Conservation (phyloP, 2,888 invertebrate species). For the Iselma pallidipennis region DNA sequence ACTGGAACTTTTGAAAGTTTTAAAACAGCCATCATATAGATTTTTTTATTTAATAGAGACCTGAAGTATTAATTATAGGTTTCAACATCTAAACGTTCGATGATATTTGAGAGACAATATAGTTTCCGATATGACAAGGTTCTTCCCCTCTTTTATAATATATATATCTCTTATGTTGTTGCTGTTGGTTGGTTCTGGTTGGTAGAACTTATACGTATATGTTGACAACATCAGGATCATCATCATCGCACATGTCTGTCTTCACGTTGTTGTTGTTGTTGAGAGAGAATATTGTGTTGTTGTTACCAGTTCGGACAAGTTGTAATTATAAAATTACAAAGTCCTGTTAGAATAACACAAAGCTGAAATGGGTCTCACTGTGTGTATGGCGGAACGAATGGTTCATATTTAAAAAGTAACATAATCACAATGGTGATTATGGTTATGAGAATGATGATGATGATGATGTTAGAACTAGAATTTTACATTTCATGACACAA, state of each 20-base stretch:
- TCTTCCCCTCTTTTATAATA: background rate
- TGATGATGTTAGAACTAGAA: background rate
- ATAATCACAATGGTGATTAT: background rate
- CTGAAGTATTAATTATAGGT: background rate
- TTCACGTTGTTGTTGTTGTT: too few species aligned
- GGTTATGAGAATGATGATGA: too few species aligned
- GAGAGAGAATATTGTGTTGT: constrained; percentile 5
- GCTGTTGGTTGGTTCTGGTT: background rate
- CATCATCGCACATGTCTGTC: background rate
- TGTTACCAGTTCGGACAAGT: constrained; percentile 23
- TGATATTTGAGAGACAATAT: background rate
- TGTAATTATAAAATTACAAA: constrained; percentile 26
- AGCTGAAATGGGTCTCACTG: background rate
- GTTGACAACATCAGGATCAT: background rate
- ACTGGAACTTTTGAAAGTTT: too few species aligned
- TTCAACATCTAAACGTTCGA: background rate
- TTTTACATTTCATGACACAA: background rate
- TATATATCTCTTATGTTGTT: background rate
- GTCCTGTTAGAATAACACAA: constrained; percentile 23
- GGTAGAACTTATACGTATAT: background rate
- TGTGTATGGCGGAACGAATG: background rate
- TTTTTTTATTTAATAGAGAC: background rate
- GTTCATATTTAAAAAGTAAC: background rate
- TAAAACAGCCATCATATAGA: background rate
- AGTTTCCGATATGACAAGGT: too few species aligned